Evolutionary conservation across 2,888 invertebrate genomes (phyloP).

Genomic region (Habroteleia sp.): DNA sequence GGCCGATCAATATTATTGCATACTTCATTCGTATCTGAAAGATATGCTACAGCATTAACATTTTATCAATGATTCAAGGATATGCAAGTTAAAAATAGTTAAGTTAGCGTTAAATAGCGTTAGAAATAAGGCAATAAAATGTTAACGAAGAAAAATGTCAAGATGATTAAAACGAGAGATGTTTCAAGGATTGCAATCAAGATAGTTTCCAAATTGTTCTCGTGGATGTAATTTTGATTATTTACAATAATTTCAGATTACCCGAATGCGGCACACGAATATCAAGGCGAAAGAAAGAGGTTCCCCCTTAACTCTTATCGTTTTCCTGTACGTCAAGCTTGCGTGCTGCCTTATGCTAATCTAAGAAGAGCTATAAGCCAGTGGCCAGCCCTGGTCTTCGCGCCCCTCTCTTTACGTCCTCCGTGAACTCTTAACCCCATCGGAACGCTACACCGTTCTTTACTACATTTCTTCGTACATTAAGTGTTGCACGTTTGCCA

Average conservation of each 20-base stretch:
- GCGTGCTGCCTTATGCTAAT: constrained; percentile 80
- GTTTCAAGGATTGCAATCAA: too few species aligned
- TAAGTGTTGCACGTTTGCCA: constrained; percentile 21
- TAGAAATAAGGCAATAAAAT: too few species aligned
- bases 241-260: constrained; percentile 44
- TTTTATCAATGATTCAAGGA: not conserved
- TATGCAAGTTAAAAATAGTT: not conserved
- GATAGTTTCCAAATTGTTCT: not conserved
- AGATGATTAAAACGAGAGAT: too few species aligned
- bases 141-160: not conserved
- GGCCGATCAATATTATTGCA: not conserved
- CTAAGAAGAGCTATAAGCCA: constrained; percentile 71
- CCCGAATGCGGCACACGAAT: constrained; percentile 42
- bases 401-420: constrained; percentile 65
- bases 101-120: too few species aligned
- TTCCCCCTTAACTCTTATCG: constrained; percentile 74
- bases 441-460: constrained; percentile 42
- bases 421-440: constrained; percentile 64
- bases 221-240: constrained; percentile 32
- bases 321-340: constrained; percentile 77
- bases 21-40: constrained; percentile 1
- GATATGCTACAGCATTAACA: not conserved
- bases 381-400: constrained; percentile 74
- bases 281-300: constrained; percentile 66
- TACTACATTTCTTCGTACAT: constrained; percentile 49